Conservation (phyloP, 2,113 vertebrate species). For the Cinclus cinclus region DNA sequence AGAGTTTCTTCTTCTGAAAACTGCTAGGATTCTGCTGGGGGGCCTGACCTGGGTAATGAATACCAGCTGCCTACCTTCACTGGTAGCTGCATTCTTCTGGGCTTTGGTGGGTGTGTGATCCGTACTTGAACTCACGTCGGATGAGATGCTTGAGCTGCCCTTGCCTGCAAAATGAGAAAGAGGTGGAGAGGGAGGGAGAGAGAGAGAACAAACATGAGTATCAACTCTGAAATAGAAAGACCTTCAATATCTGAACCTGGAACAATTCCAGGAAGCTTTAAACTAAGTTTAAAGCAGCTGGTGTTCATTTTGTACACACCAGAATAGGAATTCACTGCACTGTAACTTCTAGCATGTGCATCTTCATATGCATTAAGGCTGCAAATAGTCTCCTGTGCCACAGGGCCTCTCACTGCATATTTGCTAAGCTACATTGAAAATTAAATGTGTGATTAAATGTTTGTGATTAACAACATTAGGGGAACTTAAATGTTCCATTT, state of each 20-base stretch:
- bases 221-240: neutral
- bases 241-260: neutral
- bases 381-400: neutral
- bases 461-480: neutral
- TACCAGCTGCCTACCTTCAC: conserved; percentile 93
- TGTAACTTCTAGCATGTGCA: neutral
- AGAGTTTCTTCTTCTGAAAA: conserved; percentile 3
- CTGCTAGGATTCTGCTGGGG: conserved; percentile 25
- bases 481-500: neutral
- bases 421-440: neutral
- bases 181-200: neutral
- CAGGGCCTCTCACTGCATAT: neutral
- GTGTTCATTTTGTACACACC: neutral
- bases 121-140: conserved; percentile 98
- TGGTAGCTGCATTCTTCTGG: conserved; percentile 95
- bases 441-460: neutral
- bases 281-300: neutral
- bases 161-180: conserved; percentile 83
- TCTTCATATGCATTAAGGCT: neutral
- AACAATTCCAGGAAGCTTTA: conserved; percentile 1
- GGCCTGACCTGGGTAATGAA: conserved; percentile 70
- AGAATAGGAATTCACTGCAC: neutral
- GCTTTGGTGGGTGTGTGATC: conserved; percentile 97
- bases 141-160: conserved; percentile 99
- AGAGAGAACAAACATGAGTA: neutral